Percentiles rank a stretch among this genome's conserved stretches.
These are phyloP conservation scores for Mechanitis messenoides DNA, from an alignment of 2,888 invertebrate genomes.

Conservation along the genomic window DNA sequence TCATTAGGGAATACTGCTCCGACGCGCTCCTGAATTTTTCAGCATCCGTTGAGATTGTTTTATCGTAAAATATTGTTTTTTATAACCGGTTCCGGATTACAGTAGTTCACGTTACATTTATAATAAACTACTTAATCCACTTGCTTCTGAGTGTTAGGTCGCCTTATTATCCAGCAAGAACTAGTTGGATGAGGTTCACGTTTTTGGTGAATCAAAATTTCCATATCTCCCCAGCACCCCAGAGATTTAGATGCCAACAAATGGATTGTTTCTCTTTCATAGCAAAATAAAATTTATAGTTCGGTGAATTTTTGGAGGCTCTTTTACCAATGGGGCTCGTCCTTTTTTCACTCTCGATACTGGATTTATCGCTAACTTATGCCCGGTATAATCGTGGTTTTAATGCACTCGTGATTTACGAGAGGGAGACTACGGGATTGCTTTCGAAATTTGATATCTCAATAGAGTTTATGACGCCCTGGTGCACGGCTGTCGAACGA, in stretches of 20 bases:
- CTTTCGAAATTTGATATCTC: constrained; percentile 74
- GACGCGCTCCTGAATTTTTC: constrained; percentile 51
- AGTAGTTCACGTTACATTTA: not conserved
- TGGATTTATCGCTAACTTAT: constrained; percentile 72
- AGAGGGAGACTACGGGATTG: constrained; percentile 57
- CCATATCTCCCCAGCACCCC: constrained; percentile 58
- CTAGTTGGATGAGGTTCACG: not conserved
- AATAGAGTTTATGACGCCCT: constrained; percentile 65
- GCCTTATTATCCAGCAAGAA: not conserved
- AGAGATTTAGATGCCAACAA: constrained; percentile 64
- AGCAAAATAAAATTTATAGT: constrained; percentile 46
- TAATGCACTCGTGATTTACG: constrained; percentile 71
- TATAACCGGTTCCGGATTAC: constrained; percentile 20
- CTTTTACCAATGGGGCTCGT: constrained; percentile 37
- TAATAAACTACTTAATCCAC: not conserved
- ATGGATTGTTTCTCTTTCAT: constrained; percentile 62
- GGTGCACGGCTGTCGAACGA: constrained; percentile 38
- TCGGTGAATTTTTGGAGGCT: constrained; percentile 47
- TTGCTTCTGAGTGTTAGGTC: not conserved
- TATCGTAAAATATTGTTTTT: constrained; percentile 30
- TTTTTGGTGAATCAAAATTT: constrained; percentile 37
- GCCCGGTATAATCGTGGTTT: constrained; percentile 73
- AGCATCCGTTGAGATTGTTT: constrained; percentile 37
- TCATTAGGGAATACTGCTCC: constrained; percentile 54
- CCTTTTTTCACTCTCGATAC: constrained; percentile 53